Percentiles rank a stretch among this genome's conserved stretches.
Conservation (phyloP, 2,888 invertebrate species). For the Nemotelus pantherinus region DNA sequence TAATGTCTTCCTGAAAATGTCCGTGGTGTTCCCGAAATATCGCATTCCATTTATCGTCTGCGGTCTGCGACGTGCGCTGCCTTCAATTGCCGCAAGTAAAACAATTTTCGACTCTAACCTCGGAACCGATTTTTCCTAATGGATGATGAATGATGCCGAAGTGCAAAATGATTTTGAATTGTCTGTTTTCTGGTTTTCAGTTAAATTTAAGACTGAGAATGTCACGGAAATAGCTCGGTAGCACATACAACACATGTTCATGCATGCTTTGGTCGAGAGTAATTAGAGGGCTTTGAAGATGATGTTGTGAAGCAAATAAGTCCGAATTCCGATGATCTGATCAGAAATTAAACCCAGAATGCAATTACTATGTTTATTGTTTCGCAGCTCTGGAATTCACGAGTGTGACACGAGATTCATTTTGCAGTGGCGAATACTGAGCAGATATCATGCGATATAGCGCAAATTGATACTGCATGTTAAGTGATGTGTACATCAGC, state of each 20-base stretch:
- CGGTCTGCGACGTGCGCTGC: not conserved
- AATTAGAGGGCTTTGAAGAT: too few species aligned
- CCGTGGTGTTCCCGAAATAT: not conserved
- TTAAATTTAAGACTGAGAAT: slow-evolving; percentile 3
- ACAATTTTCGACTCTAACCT: slow-evolving; percentile 19
- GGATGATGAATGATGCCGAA: slow-evolving; percentile 24
- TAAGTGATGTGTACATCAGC: too few species aligned
- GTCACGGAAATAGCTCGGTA: slow-evolving; percentile 14
- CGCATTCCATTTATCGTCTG: not conserved
- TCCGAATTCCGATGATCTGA: too few species aligned
- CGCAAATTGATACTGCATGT: too few species aligned
- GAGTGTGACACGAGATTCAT: too few species aligned
- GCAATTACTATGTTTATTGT: not conserved
- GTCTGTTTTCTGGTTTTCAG: slow-evolving; percentile 25
- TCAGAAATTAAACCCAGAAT: not conserved
- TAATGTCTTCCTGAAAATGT: too few species aligned
- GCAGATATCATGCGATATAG: too few species aligned
- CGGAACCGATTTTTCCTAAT: slow-evolving; percentile 16
- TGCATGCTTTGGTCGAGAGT: not conserved
- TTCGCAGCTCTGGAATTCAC: too few species aligned
- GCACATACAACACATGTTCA: slow-evolving; percentile 3
- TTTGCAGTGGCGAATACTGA: too few species aligned
- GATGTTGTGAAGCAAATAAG: too few species aligned
- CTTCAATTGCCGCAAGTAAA: not conserved
- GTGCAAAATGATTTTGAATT: slow-evolving; percentile 30